phyloP scores from a whole-genome alignment of 2,113 vertebrate species.

The Hirundichthys speculiger region DNA sequence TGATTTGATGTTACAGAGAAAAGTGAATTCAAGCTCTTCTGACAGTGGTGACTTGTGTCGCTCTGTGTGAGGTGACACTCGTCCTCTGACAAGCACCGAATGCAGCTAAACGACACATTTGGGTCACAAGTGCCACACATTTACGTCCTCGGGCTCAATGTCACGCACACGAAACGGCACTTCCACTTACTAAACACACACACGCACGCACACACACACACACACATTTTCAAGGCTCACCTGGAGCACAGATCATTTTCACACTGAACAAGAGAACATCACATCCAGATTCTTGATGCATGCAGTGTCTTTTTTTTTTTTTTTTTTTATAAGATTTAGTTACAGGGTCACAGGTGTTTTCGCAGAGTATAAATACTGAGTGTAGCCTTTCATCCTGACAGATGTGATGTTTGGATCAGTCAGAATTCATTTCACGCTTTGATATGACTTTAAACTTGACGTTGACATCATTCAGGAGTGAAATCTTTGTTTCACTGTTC shows the following conservation, averaged over 20 bases:
- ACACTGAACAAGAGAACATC: constrained; percentile 61
- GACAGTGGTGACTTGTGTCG: constrained; percentile 28
- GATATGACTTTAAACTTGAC: constrained; percentile 16
- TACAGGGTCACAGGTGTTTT: constrained; percentile 40
- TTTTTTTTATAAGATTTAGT: constrained; percentile 55
- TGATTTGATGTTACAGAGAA: background rate
- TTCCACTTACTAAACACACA: constrained; percentile 61
- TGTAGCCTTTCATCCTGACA: constrained; percentile 22
- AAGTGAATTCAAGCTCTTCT: background rate
- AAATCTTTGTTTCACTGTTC: constrained; percentile 13
- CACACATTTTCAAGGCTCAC: constrained; percentile 45
- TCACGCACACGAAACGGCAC: constrained; percentile 45
- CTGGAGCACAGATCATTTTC: constrained; percentile 58
- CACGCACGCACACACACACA: constrained; percentile 49
- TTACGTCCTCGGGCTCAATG: constrained; percentile 49
- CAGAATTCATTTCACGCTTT: constrained; percentile 11
- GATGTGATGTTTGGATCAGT: constrained; percentile 2
- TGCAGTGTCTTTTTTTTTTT: constrained; percentile 64
- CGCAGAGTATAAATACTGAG: constrained; percentile 26
- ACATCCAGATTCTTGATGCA: constrained; percentile 67
- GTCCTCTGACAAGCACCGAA: constrained; percentile 22
- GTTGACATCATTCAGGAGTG: constrained; percentile 54
- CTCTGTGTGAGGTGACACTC: constrained; percentile 38
- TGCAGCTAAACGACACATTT: constrained; percentile 47
- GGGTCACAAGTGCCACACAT: constrained; percentile 52